Base-by-base conservation (phyloP, 2,888 invertebrate species). In the Gastrophysa polygoni region DNA sequence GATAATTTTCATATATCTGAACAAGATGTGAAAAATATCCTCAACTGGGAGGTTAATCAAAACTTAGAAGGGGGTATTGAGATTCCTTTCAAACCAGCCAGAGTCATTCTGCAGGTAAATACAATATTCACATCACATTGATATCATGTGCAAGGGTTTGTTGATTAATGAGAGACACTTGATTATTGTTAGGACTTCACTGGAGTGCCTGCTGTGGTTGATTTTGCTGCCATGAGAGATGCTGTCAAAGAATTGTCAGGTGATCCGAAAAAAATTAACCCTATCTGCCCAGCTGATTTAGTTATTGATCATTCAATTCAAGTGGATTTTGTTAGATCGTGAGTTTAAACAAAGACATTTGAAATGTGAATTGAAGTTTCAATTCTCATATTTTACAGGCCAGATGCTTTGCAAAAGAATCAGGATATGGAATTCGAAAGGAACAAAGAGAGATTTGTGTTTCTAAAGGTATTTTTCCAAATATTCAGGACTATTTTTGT, bases 221-320 rank as follows among this genome's bases (percentile, higher is more conserved):
- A 99, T 82, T 96, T 99, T 83, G 98, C 98, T 11, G 96, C 97
- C 0, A 98, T 99, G 98, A 85, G 98, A 62, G 97, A 98, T 82
- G 96, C 97, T 0, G 95, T 99, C 0, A 88, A 91, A 71, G 83
- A 85, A 18, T 83, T 98, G 3, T 92, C 92, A 0, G 97, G 96
- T 0, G 87, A 98, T 83, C 93, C 97, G 0, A 87, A 95, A 71
- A 92, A 91, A 80, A 98, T 99, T 75, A 98, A 99, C 84, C 98
- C 98, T 0, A 89, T 95, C 61, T 98, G 98, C 76, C 98, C 98
- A 0, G 96, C 96, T 0, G 98, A 99, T 83, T 85, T 99, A 69
- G 98, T 99, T 44, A 97, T 99, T 59, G 99, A 99, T 82, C 98
- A 99, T 79, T 98, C 98, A 0, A 92, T 99, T 49, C 98, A 98